Evolutionary conservation across 2,113 vertebrate genomes (phyloP).

Genomic region (Clarias macrocephalus): DNA sequence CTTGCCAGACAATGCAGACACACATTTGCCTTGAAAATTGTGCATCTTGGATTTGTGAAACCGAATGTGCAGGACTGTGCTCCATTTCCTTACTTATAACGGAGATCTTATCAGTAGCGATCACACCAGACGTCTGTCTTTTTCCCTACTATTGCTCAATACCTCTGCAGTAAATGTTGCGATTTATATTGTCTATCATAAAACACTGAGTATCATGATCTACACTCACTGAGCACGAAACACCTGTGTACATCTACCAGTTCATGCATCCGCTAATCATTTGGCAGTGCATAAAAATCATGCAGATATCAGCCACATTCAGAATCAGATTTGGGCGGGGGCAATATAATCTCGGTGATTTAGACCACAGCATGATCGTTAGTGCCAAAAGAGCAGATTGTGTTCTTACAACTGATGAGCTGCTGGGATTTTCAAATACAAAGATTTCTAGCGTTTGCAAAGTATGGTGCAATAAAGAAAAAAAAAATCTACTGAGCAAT

Average conservation of each 20-base stretch:
- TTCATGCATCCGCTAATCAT: not conserved
- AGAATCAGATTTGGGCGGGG: not conserved
- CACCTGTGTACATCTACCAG: not conserved
- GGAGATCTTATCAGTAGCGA: not conserved
- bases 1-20: no score
- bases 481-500: not conserved
- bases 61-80: not conserved
- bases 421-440: not conserved
- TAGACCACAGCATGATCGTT: not conserved
- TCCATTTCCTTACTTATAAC: not conserved
- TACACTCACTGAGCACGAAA: not conserved
- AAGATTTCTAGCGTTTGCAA: no score
- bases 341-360: not conserved
- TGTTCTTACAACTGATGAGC: not conserved
- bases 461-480: not conserved
- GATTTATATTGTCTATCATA: not conserved
- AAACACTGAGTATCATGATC: not conserved
- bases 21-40: not conserved
- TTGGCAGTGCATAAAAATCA: not conserved
- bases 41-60: not conserved
- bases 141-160: not conserved
- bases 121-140: not conserved
- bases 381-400: not conserved
- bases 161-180: not conserved
- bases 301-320: not conserved